These are phyloP conservation scores for Loxodonta africana DNA, from an alignment of 2,113 vertebrate species.

Conservation along the genomic window DNA sequence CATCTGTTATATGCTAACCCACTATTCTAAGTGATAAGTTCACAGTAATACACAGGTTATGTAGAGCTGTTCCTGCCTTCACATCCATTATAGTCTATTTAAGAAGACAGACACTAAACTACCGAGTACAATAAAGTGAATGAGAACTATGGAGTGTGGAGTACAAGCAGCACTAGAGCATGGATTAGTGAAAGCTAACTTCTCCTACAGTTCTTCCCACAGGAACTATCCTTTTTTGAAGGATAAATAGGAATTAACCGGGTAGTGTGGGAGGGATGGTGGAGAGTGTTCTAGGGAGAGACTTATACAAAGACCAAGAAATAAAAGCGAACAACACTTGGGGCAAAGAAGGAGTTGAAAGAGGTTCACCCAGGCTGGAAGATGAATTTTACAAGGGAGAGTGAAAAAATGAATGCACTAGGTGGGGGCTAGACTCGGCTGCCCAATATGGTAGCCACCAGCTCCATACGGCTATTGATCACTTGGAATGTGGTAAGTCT, in stretches of 20 bases:
- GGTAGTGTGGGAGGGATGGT: neutral
- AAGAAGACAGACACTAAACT: neutral
- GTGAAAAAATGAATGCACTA: neutral
- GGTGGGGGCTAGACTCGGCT: too few relatives aligned
- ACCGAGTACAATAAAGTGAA: neutral
- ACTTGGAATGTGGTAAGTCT: neutral
- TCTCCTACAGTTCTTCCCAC: neutral
- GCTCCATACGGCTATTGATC: neutral
- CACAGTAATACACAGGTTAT: neutral
- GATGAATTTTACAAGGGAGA: constrained; percentile 1
- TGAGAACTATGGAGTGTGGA: neutral
- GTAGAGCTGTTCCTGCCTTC: neutral
- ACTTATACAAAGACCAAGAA: neutral
- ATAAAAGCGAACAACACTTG: neutral
- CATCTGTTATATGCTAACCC: neutral
- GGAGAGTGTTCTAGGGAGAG: neutral
- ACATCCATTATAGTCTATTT: neutral
- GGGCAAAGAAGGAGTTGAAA: neutral
- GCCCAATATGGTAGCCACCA: neutral
- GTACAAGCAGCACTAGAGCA: neutral
- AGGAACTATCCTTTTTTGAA: neutral
- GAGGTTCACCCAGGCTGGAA: neutral
- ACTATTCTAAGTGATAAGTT: neutral
- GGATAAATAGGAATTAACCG: neutral
- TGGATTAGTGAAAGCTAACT: neutral